Base-by-base conservation (phyloP, 2,797 vertebrate species). In the Macropus fuliginosus region DNA sequence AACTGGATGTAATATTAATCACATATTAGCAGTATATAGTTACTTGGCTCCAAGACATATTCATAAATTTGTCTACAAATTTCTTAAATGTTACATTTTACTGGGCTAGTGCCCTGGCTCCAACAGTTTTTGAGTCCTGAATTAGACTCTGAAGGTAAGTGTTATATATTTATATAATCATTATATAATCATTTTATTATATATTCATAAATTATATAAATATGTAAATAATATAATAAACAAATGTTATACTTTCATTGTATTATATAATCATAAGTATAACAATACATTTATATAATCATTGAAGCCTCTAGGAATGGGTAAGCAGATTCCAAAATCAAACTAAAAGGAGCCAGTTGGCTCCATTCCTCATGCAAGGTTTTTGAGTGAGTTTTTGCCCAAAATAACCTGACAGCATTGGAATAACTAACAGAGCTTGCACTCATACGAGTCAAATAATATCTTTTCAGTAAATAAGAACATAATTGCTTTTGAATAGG, bases 401-500 rank as follows among this genome's bases (percentile, higher is more conserved):
- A n/a, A 55, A 91, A 52, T 3, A 46, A 28, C 50, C 0, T 87
- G 90, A 91, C 94, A 66, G 24, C 31, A 55, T 92, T 62, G 93
- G 89, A 90, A 56, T 54, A 31, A 92, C 3, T 54, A 31, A 92
- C 3, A 93, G 29, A 55, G 50, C 9, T 6, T 54, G 5, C 12
- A n/a, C 18, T 91, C 52, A 29, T 34, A 91, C 6, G 90, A 74
- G 27, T 54, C 46, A 91, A 55, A 55, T 12, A 90, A 74, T 54
- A 59, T 91, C 57, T 90, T 97, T 93, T 91, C 93, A 93, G 16
- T 8, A 92, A 74, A 56, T 34, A n/a, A 52, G 96, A 93, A 95
- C n/a, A 52, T 96, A 95, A 95, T 59, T 93, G 31, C 90, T 4
- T 93, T 52, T 96, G 93, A 96, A 92, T 27, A 89, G 5, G 90